phyloP scores from a whole-genome alignment of 2,113 vertebrate species.

The Columbina picui region DNA sequence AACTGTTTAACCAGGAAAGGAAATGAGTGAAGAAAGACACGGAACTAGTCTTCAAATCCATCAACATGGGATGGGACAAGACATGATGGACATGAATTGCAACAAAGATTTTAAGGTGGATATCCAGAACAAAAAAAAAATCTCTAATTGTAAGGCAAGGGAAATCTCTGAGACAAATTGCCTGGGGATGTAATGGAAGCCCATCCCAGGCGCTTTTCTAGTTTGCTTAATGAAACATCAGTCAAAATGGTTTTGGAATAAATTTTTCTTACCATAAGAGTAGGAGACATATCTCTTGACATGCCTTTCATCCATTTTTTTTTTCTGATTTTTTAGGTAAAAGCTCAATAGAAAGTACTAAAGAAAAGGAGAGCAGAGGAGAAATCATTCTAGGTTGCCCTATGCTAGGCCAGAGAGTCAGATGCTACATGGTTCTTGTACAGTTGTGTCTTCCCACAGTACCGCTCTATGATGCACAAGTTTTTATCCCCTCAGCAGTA shows the following conservation, averaged over 20 bases:
- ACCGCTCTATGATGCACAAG: background rate
- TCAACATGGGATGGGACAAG: background rate
- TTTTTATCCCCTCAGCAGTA: background rate
- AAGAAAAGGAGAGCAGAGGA: background rate
- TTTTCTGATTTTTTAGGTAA: background rate
- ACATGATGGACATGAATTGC: background rate
- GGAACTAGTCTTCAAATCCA: background rate
- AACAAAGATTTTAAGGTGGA: background rate
- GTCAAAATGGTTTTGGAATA: background rate
- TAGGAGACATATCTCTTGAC: background rate
- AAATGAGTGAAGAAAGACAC: background rate
- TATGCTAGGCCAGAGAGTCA: background rate
- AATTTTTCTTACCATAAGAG: background rate
- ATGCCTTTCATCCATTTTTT: rapidly evolving
- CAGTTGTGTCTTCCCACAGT: background rate
- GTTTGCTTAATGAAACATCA: background rate
- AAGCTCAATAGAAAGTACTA: background rate
- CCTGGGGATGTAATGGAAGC: background rate
- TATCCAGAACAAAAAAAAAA: background rate
- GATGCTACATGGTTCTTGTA: background rate
- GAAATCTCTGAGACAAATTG: background rate
- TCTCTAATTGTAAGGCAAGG: background rate
- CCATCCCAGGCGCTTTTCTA: background rate
- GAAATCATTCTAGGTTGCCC: background rate
- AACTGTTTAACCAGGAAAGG: background rate